These are phyloP conservation scores for Pristionchus mayeri DNA, from an alignment of 2,888 invertebrate species.

Conservation along the genomic window DNA sequence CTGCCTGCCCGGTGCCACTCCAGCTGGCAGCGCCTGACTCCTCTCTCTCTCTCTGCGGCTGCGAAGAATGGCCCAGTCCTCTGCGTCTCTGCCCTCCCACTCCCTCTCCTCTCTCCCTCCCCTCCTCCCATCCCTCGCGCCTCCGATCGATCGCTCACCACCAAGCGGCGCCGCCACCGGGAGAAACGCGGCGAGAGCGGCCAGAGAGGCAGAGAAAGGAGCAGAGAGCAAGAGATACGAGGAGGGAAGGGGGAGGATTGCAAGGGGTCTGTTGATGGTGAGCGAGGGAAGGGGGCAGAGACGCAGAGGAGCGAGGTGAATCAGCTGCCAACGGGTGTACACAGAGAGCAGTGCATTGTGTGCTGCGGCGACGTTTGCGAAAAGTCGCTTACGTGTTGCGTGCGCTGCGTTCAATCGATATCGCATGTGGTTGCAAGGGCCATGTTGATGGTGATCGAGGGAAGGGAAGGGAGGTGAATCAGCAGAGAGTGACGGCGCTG, in stretches of 20 bases:
- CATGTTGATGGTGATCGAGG: too few species aligned
- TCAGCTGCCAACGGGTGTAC: too few species aligned
- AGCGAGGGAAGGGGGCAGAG: background rate
- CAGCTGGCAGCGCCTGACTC: constrained; percentile 3
- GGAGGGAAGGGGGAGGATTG: background rate
- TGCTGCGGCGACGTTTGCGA: too few species aligned
- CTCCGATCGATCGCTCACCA: background rate
- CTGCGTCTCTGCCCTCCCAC: constrained; percentile 29
- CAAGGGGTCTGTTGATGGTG: too few species aligned
- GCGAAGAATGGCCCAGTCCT: background rate
- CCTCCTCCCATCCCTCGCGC: background rate
- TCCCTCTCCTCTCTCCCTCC: background rate
- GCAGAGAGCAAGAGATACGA: background rate
- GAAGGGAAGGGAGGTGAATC: too few species aligned
- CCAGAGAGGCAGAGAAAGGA: background rate
- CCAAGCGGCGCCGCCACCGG: background rate
- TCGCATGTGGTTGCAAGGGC: too few species aligned
- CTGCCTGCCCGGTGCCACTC: too few species aligned
- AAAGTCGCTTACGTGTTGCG: too few species aligned
- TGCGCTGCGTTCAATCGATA: too few species aligned
- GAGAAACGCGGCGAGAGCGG: background rate
- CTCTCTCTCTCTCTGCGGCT: background rate
- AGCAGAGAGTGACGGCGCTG: too few species aligned
- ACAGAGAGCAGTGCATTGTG: too few species aligned
- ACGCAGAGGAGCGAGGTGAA: background rate